phyloP scores from a whole-genome alignment of 2,888 invertebrate genomes.

The Craniophora ligustri region DNA sequence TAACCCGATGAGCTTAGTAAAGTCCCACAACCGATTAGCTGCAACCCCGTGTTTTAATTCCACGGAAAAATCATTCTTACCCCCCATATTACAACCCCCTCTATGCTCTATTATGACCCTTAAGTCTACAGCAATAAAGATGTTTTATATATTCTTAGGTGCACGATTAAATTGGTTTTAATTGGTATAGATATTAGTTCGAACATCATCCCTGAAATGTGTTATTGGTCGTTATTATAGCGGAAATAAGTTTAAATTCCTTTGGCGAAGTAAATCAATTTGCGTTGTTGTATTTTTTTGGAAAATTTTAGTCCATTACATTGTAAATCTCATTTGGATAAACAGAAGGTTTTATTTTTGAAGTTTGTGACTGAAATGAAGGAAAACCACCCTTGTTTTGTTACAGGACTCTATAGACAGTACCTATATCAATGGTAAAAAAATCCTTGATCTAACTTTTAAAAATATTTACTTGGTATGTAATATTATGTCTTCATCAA shows the following conservation, averaged over 20 bases:
- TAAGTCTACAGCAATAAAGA: background rate
- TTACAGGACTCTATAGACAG: no score
- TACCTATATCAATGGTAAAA: no score
- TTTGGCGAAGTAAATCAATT: conserved; percentile 15
- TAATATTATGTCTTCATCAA: no score
- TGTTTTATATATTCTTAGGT: background rate
- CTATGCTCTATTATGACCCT: background rate
- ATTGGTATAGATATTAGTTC: conserved; percentile 16
- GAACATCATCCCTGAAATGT: conserved; percentile 3
- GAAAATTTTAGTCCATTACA: background rate
- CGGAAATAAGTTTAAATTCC: conserved; percentile 13
- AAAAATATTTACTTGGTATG: no score
- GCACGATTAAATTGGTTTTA: conserved; percentile 16
- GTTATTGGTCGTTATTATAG: conserved; percentile 10
- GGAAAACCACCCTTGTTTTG: conserved; percentile 38
- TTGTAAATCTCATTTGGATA: background rate
- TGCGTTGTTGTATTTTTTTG: background rate
- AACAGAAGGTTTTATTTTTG: conserved; percentile 5
- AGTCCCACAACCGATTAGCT: conserved; percentile 81
- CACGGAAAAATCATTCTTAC: background rate
- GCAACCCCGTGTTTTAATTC: conserved; percentile 60
- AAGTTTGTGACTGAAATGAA: conserved; percentile 29
- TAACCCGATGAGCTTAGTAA: conserved; percentile 84
- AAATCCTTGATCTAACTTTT: conserved; percentile 67
- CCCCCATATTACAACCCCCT: background rate